phyloP scores from a whole-genome alignment of 2,888 invertebrate species.

The Byasa hedistus region DNA sequence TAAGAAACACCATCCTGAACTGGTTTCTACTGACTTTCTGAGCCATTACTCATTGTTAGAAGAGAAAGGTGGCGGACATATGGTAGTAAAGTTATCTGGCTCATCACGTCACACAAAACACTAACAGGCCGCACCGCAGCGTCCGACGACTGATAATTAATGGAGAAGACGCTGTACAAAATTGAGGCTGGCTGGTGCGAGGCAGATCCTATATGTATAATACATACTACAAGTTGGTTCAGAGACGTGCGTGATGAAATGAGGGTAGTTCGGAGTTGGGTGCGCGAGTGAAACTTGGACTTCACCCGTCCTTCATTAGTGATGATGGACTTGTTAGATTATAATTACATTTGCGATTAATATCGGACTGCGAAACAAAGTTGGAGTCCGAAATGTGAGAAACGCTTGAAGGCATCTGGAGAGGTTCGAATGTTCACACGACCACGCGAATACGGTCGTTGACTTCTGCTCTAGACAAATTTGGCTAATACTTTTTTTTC shows the following conservation, averaged over 20 bases:
- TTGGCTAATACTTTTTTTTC: background rate
- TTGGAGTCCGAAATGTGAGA: slow-evolving; percentile 20
- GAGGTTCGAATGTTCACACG: background rate
- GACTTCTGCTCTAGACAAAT: slow-evolving; percentile 8
- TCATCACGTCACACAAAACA: too few relatives aligned
- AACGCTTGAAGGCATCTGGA: slow-evolving; percentile 1
- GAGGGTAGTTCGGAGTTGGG: background rate
- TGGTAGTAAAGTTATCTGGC: too few relatives aligned
- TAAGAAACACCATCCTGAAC: too few relatives aligned
- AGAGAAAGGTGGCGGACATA: too few relatives aligned
- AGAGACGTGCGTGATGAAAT: background rate
- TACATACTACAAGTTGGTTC: too few relatives aligned
- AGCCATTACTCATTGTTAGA: too few relatives aligned
- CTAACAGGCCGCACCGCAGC: too few relatives aligned
- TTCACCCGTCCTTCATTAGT: slow-evolving; percentile 8
- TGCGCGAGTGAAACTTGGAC: slow-evolving; percentile 1
- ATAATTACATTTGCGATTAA: background rate
- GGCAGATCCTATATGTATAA: too few relatives aligned
- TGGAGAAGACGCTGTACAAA: too few relatives aligned
- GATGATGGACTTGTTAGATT: slow-evolving; percentile 2
- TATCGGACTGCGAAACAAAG: background rate
- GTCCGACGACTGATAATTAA: too few relatives aligned
- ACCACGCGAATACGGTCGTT: slow-evolving; percentile 6
- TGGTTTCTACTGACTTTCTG: too few relatives aligned
- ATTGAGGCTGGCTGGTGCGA: too few relatives aligned